Evolutionary conservation across 2,797 vertebrate genomes (phyloP), one percentile per base, ranked within the genome.

Genomic region (Sebastes miniatus): DNA sequence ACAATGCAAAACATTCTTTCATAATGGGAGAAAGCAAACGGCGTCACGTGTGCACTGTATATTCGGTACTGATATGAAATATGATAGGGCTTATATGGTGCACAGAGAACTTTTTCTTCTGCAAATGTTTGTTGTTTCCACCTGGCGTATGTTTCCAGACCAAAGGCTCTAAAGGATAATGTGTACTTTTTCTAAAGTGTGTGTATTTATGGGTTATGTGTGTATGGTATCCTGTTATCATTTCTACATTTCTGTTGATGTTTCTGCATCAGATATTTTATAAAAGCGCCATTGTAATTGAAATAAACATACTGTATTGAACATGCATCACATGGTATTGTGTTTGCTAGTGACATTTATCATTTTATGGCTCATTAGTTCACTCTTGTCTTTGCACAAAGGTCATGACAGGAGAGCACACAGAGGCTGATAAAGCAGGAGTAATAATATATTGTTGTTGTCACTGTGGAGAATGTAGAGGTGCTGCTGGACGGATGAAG

Each of bases 201-300:
- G 83, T 82, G 76, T 93, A 91, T 94, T 92, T 91, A 91, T 92
- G 87, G 79, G 81, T 85, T 85, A 70, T 90, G 85, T 92, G 89
- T 92, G 84, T 91, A 69, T 79, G 83, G 79, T 88, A 73, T 84
- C 63, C 77, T 87, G 76, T 86, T 82, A 79, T 86, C 63, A 89
- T 94, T 93, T 94, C 87, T 92, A 92, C 72, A 32, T 89, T 90
- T 93, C 50, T 87, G 82, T 94, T 94, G 79, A 87, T 89, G 89
- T 92, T 94, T 93, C 86, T 86, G 85, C 89, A 87, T 91, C 82
- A 77, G 77, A 91, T 83, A 81, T 95, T 95, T 96, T 96, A 72
- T 96, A 95, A 93, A 90, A 87, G 72, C 63, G 12, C 81, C 87
- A 92, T 88, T 90, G 88, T 90, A 81, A 92, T 84, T 93, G 69